Conservation (phyloP, 2,113 vertebrate genomes). For the Syngnathus floridae region DNA sequence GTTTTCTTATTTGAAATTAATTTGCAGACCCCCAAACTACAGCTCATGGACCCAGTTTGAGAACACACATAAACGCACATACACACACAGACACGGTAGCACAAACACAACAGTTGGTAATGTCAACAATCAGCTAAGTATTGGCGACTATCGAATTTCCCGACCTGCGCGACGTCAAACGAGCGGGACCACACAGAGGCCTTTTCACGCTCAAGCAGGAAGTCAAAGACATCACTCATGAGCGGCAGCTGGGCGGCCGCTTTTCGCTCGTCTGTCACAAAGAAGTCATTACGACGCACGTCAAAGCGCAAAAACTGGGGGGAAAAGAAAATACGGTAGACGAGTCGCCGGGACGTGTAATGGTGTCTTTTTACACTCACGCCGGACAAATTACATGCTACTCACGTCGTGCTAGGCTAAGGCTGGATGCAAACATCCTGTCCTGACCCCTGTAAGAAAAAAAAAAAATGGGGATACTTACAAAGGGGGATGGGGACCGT, state of each 20-base stretch:
- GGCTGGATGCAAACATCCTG: not conserved
- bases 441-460: too few species aligned
- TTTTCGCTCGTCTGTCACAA: constrained; percentile 60
- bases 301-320: constrained; percentile 25
- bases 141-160: constrained; percentile 56
- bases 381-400: not conserved
- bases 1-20: constrained; percentile 65
- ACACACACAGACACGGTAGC: constrained; percentile 19
- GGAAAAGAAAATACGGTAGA: constrained; percentile 42
- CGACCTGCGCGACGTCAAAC: constrained; percentile 58
- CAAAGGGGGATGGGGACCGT: too few species aligned
- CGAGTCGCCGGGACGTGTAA: constrained; percentile 16
- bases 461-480: too few species aligned
- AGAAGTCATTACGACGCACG: constrained; percentile 47
- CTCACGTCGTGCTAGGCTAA: not conserved
- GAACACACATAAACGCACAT: constrained; percentile 56
- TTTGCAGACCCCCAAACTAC: constrained; percentile 64
- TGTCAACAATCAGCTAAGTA: constrained; percentile 58
- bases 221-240: constrained; percentile 55
- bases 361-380: constrained; percentile 27
- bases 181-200: constrained; percentile 63
- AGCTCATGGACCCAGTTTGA: too few species aligned
- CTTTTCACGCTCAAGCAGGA: constrained; percentile 58
- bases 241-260: constrained; percentile 50
- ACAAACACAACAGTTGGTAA: constrained; percentile 51